Evolutionary conservation across 2,113 vertebrate species (phyloP), one percentile per base, ranked within the genome.

Genomic region (Heterocephalus glaber): DNA sequence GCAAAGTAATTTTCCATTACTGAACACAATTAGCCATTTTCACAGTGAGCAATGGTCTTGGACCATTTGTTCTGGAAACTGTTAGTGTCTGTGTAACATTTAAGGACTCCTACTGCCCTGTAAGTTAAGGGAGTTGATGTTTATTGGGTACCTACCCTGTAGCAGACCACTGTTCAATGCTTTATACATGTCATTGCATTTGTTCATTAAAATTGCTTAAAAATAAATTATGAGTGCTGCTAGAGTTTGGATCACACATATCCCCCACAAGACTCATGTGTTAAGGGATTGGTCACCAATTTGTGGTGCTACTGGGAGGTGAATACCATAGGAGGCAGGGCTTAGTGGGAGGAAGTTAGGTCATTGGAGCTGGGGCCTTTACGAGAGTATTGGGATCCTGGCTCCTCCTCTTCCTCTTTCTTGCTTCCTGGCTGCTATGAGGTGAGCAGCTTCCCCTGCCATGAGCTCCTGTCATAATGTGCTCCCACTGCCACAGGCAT

Each of bases 111-210:
- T 22, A 70, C 5, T 81, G 56, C 56, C 41, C 41, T 83, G 13
- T 70, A 47, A 86, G 58, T 68, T 92, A 89, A 92, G 47, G 24
- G 7, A 61, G 17, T 28, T 88, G 72, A 95, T 96, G 80, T 96
- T 97, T 96, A 91, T 92, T 89, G 88, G 90, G 83, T 17, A 63
- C 52, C 38, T 97, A 81, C 1, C 17, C 14, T 87, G 19, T 85
- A 88, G 52, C 52, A 95, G 52, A 52, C 16, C n/a, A 41, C 20
- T 54, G 26, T 38, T n/a, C 41, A 77, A 86, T 85, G 33, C n/a
- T 44, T 94, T 82, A 56, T 35, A 20, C 30, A 82, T 89, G 26
- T 54, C 87, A 79, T 44, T 47, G 92, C 35, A 65, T 68, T 70
- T 94, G 11, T 9, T 81, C 11, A 80, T 56, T 68, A 35, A 52